Base-by-base conservation (phyloP, 1,140 invertebrate genomes). In the Tetragonula clypearis region DNA sequence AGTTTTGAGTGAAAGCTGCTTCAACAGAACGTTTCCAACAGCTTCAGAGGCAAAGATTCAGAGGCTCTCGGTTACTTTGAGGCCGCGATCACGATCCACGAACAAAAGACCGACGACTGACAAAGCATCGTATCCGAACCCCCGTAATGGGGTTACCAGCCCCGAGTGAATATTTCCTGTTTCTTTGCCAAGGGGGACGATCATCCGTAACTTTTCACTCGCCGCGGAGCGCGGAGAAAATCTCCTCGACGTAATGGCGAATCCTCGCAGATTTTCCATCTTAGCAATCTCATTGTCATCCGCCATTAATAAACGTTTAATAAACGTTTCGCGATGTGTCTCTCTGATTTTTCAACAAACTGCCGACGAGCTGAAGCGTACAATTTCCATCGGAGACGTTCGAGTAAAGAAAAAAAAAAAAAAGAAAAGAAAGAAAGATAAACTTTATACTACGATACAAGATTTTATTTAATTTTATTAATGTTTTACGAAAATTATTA, bases 91-190 rank as follows among this genome's bases (percentile, higher is more conserved):
- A 71, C 23, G 66, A 69, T 66, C 55, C 65, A 58, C 30, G 82
- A 77, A 60, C 82, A 65, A 71, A 83, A 78, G 82, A 69, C 19
- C 53, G 53, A 26, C 35, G 26, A 60, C 74, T 60, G 82, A 83
- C 82, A 83, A 69, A 83, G 82, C 74, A 30, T 30, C 65, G 76
- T 78, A 83, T 71, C 35, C 35, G n/a, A 58, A 30, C 55, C 3
- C 41, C 41, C 41, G 76, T 83, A 83, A 83, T 83, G 76, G 55
- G 55, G 74, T 83, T 83, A 83, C 65, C 30, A 58, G 74, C 21
- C 74, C 69, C 74, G 65, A 83, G 65, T 78, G 74, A 69, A 82
- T 82, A 75, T 82, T 82, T 68, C 62, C 35, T 78, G 65, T 56
- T 78, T 55, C 74, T 68, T 83, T 68, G 23, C 26, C 3, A n/a